These are phyloP conservation scores for Nerophis ophidion DNA, from an alignment of 2,113 vertebrate species.

Conservation along the genomic window DNA sequence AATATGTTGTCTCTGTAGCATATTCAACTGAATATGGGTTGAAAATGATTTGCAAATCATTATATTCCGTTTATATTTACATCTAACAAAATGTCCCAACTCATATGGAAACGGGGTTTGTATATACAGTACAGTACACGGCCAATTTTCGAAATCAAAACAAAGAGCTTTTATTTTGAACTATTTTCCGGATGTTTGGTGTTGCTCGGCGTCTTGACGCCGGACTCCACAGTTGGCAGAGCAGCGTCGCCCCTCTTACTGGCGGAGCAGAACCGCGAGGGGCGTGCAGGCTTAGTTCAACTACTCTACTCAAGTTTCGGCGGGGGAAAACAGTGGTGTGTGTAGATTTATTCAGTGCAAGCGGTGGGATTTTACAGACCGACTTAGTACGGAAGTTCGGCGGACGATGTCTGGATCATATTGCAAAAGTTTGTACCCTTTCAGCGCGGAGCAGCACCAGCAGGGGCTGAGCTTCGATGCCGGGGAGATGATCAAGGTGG, in stretches of 20 bases:
- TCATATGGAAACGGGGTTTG: no score
- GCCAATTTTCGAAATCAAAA: neutral
- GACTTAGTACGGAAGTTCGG: neutral
- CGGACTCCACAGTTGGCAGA: no score
- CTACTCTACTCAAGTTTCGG: constrained; percentile 11
- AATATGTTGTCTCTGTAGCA: no score
- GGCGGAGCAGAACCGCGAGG: constrained; percentile 13
- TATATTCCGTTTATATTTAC: no score
- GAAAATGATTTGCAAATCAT: no score
- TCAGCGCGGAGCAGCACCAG: constrained; percentile 85
- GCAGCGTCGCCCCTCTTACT: neutral
- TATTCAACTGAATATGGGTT: no score
- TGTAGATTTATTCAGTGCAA: neutral
- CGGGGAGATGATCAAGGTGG: constrained; percentile 84
- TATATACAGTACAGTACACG: no score
- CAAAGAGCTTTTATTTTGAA: constrained; percentile 41
- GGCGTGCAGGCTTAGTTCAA: constrained; percentile 20
- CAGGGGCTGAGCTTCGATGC: constrained; percentile 86
- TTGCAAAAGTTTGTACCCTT: constrained; percentile 86
- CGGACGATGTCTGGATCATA: constrained; percentile 69
- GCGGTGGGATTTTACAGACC: neutral
- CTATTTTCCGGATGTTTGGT: neutral
- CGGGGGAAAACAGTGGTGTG: no score
- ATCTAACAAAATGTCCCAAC: no score
- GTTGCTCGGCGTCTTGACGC: neutral